These are phyloP conservation scores for Amphipyra tragopoginis DNA, from an alignment of 2,888 invertebrate genomes.

Conservation along the genomic window DNA sequence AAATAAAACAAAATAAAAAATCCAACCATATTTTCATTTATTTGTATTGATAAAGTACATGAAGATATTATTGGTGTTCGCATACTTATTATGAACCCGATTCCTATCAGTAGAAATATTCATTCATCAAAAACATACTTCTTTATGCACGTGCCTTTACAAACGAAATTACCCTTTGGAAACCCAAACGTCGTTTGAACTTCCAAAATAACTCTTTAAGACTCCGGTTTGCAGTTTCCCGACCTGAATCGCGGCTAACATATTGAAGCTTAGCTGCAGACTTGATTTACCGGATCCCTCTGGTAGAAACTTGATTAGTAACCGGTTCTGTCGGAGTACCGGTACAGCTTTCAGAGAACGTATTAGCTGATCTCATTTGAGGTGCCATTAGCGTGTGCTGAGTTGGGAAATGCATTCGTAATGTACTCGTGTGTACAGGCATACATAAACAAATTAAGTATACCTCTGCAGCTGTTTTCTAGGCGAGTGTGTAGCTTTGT, in stretches of 20 bases:
- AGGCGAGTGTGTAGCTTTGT: too few species aligned
- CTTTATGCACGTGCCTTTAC: conserved; percentile 13
- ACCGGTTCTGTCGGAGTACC: neutral
- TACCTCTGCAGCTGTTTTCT: too few species aligned
- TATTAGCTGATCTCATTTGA: conserved; percentile 5
- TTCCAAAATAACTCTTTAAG: conserved; percentile 43
- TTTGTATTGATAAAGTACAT: too few species aligned
- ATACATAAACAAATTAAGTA: too few species aligned
- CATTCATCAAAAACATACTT: too few species aligned
- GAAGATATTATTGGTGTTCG: too few species aligned
- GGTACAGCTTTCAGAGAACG: neutral
- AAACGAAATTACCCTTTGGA: conserved; percentile 9
- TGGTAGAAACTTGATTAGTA: conserved; percentile 28
- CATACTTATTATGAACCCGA: too few species aligned
- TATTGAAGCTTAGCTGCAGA: conserved; percentile 21
- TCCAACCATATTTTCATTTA: too few species aligned
- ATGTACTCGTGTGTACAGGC: too few species aligned
- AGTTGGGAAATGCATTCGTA: too few species aligned
- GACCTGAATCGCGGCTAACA: conserved; percentile 20
- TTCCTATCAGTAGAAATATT: too few species aligned
- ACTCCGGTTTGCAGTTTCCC: conserved; percentile 20
- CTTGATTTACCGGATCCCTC: conserved; percentile 12
- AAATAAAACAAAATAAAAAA: too few species aligned
- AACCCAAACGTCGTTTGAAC: conserved; percentile 26
- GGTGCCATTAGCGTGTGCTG: neutral